phyloP scores from a whole-genome alignment of 2,113 vertebrate genomes.

The Circaetus cinerascens region DNA sequence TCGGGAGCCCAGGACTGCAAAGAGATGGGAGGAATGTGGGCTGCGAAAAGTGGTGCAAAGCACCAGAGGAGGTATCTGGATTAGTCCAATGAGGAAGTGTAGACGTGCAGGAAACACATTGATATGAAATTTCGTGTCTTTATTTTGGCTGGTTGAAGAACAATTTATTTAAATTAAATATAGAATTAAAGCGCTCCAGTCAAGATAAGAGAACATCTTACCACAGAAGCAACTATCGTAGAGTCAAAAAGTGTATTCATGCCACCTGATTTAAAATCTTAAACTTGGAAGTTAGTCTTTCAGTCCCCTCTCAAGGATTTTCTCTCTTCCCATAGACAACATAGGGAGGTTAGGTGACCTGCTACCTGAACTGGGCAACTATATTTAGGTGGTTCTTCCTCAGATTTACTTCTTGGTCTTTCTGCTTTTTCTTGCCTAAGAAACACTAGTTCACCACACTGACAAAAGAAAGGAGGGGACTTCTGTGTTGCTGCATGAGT shows the following conservation, averaged over 20 bases:
- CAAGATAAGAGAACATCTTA: neutral
- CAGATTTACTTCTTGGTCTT: neutral
- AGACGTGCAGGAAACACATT: neutral
- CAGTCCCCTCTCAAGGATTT: neutral
- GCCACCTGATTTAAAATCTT: neutral
- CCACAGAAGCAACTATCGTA: neutral
- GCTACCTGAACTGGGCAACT: neutral
- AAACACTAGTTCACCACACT: neutral
- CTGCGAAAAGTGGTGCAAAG: neutral
- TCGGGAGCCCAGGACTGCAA: neutral
- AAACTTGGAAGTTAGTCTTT: neutral
- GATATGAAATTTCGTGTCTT: neutral
- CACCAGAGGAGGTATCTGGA: neutral
- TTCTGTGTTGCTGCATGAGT: neutral
- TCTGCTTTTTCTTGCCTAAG: neutral
- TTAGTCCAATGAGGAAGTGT: neutral
- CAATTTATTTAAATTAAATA: neutral
- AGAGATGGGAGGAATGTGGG: neutral
- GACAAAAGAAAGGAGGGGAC: neutral
- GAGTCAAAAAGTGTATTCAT: neutral
- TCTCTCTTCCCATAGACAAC: neutral
- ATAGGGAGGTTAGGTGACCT: neutral
- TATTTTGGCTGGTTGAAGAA: neutral
- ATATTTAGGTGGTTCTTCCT: neutral
- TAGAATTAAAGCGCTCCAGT: neutral